Evolutionary conservation across 2,888 invertebrate species (phyloP).

Genomic region (Limnephilus rhombicus): DNA sequence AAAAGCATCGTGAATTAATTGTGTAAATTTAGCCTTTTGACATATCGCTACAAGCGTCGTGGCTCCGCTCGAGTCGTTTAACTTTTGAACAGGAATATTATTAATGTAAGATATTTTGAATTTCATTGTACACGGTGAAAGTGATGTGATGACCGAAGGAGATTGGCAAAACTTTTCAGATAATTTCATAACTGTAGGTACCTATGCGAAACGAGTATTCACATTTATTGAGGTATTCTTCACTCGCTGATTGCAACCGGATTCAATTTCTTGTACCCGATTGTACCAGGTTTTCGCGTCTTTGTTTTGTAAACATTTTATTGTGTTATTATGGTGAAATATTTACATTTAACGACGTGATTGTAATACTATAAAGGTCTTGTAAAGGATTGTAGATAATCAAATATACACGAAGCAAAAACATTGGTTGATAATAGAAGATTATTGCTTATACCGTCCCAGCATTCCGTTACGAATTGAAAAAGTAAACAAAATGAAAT

Average conservation of each 20-base stretch:
- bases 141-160: conserved; percentile 11
- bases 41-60: conserved; percentile 28
- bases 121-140: conserved; percentile 20
- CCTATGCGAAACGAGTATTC: not conserved
- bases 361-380: not conserved
- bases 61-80: conserved; percentile 11
- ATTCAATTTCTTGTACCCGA: not conserved
- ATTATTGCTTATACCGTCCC: not conserved
- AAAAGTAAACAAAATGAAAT: not conserved
- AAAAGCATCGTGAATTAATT: conserved; percentile 32
- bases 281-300: not conserved
- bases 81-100: not conserved
- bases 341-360: not conserved
- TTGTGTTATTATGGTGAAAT: not conserved
- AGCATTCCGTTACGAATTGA: not conserved
- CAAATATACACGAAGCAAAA: not conserved
- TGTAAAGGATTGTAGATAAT: not conserved
- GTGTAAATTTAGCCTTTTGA: conserved; percentile 41
- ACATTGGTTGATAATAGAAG: not conserved
- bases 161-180: conserved; percentile 25
- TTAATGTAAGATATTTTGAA: conserved; percentile 14
- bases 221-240: not conserved
- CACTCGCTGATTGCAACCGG: not conserved
- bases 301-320: not conserved
- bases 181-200: not conserved